Conservation (phyloP, 2,888 invertebrate species). For the Drosophila neoperkinsi region DNA sequence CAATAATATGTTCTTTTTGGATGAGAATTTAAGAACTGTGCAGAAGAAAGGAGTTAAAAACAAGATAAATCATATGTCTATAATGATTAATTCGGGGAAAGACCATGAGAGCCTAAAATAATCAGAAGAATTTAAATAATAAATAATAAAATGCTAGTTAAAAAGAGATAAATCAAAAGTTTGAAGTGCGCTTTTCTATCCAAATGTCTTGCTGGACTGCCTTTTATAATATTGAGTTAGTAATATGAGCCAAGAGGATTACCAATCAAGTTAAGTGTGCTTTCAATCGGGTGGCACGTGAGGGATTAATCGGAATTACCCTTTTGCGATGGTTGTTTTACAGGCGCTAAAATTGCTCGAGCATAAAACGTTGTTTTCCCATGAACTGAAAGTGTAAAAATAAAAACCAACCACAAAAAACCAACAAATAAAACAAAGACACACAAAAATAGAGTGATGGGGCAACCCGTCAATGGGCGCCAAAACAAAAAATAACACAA, state of each 20-base stretch:
- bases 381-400: conserved; percentile 14
- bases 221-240: neutral
- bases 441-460: conserved; percentile 1
- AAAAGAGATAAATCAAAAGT: neutral
- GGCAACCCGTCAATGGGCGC: conserved; percentile 37
- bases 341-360: conserved; percentile 30
- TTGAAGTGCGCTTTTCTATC: neutral
- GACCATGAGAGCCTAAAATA: neutral
- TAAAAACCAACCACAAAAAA: neutral
- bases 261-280: conserved; percentile 25
- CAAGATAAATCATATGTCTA: neutral
- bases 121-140: neutral
- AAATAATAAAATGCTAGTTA: neutral
- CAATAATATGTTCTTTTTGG: neutral
- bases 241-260: neutral
- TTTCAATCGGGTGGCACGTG: neutral
- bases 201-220: neutral
- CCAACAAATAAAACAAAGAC: neutral
- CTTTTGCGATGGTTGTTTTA: neutral
- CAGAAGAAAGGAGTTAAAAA: neutral
- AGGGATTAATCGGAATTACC: neutral
- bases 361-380: conserved; percentile 21
- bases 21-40: neutral
- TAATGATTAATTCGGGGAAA: neutral
- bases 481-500: conserved; percentile 10